Evolutionary conservation across 2,113 vertebrate genomes (phyloP).

Genomic region (Petroica traversi): DNA sequence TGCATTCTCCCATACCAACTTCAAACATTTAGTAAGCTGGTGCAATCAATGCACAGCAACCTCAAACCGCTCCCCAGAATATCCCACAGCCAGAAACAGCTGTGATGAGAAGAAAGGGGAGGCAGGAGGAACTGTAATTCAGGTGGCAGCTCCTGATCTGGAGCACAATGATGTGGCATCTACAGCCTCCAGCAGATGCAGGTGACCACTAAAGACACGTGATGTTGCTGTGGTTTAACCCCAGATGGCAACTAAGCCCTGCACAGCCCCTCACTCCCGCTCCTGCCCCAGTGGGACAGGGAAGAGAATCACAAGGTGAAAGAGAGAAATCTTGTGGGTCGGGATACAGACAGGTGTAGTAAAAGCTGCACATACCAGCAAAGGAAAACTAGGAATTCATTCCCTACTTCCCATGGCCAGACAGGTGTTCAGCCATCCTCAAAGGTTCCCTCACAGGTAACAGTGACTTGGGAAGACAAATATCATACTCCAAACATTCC

Average conservation of each 20-base stretch:
- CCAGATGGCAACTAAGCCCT: background rate
- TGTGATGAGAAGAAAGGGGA: background rate
- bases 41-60: background rate
- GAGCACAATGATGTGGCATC: background rate
- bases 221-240: background rate
- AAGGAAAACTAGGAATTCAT: background rate
- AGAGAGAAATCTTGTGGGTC: background rate
- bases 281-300: background rate
- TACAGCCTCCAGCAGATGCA: background rate
- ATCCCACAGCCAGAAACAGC: background rate
- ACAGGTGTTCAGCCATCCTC: background rate
- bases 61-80: background rate
- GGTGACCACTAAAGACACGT: background rate
- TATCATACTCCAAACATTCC: background rate
- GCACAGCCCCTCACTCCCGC: rapidly evolving
- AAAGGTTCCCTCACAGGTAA: background rate
- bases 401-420: background rate
- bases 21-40: background rate
- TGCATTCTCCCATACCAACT: background rate
- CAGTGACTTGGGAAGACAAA: background rate
- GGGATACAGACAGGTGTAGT: background rate
- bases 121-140: background rate
- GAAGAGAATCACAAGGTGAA: background rate
- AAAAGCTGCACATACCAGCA: background rate
- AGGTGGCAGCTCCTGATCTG: background rate